These are phyloP conservation scores for Holothuria scabra DNA, from an alignment of 53 echinoderm and acorn worm genomes.

Conservation along the genomic window DNA sequence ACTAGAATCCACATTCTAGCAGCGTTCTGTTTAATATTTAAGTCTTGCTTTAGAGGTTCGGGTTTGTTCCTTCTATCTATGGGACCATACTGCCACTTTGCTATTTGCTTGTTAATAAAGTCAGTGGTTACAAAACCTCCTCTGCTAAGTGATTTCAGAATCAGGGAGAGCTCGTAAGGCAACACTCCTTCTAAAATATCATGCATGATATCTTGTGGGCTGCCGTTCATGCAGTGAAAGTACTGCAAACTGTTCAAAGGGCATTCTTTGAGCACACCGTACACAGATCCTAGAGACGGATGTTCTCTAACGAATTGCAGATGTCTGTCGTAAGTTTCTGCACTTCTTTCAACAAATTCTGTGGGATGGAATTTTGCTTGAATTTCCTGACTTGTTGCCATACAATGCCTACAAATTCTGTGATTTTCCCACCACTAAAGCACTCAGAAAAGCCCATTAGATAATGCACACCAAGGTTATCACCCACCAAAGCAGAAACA, in stretches of 20 bases:
- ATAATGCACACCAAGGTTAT: slow-evolving; percentile 22
- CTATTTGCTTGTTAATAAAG: background rate
- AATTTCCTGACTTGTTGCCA: slow-evolving; percentile 21
- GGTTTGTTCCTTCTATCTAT: slow-evolving; percentile 26
- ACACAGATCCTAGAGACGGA: background rate
- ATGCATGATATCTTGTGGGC: slow-evolving; percentile 20
- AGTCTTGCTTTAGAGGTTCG: background rate
- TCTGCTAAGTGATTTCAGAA: background rate
- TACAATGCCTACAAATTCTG: slow-evolving; percentile 30
- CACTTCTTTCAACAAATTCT: background rate
- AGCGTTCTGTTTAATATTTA: slow-evolving; percentile 30
- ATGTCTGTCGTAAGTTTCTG: background rate
- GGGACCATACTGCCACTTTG: slow-evolving; percentile 12
- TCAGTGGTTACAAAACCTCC: background rate
- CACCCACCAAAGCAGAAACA: slow-evolving; percentile 3
- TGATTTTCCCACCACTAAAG: slow-evolving; percentile 14
- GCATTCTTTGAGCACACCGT: slow-evolving; percentile 3
- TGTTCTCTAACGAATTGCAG: background rate
- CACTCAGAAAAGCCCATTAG: slow-evolving; percentile 7
- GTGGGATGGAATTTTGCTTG: background rate
- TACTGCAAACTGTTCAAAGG: slow-evolving; percentile 27
- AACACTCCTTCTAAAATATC: slow-evolving; percentile 4
- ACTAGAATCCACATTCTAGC: slow-evolving; percentile 25
- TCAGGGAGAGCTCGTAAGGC: slow-evolving; percentile 2
- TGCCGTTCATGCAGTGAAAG: slow-evolving; percentile 33